These are phyloP conservation scores for Acrocephalus kingi DNA, from an alignment of 2,113 vertebrate genomes.

Conservation along the genomic window DNA sequence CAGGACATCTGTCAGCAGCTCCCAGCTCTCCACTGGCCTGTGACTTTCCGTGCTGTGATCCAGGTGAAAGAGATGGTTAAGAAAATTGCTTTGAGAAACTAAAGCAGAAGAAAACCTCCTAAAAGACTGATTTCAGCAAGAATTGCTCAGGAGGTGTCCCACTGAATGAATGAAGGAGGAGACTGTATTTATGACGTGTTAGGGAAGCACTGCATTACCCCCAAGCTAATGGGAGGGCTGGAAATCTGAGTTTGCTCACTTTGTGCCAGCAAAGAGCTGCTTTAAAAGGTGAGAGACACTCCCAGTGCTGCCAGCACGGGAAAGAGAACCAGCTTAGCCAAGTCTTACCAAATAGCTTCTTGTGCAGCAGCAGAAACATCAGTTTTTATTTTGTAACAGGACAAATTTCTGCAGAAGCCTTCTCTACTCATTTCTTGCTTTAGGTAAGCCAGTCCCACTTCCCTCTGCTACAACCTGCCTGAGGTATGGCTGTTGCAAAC, in stretches of 20 bases:
- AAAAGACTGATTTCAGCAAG: neutral
- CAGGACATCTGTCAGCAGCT: constrained; percentile 54
- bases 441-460: neutral
- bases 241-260: neutral
- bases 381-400: neutral
- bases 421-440: neutral
- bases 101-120: neutral
- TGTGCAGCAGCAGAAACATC: neutral
- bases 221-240: neutral
- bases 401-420: neutral
- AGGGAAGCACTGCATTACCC: neutral
- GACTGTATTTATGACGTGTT: neutral
- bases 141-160: neutral
- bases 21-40: constrained; percentile 53
- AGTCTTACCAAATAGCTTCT: neutral
- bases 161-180: neutral
- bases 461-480: neutral
- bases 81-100: neutral
- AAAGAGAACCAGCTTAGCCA: neutral
- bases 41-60: neutral
- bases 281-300: neutral
- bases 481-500: neutral
- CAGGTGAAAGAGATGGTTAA: neutral
- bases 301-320: neutral
- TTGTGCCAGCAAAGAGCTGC: neutral